Conservation (phyloP, 1,140 invertebrate genomes). For the Acarapis woodi region DNA sequence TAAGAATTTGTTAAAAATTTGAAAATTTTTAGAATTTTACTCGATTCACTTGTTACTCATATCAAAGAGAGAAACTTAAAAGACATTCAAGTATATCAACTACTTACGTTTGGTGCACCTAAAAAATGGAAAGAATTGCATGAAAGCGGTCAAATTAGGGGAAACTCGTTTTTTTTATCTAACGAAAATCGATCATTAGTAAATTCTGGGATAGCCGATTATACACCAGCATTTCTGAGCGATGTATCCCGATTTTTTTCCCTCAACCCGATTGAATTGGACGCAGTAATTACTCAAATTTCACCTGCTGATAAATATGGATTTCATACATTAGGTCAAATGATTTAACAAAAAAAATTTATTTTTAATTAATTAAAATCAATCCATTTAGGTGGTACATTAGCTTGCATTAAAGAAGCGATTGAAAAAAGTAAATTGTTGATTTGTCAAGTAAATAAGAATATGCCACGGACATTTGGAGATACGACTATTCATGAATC, state of each 20-base stretch:
- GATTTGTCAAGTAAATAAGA: conserved; percentile 46
- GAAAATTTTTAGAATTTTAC: too few species aligned
- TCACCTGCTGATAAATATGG: conserved; percentile 64
- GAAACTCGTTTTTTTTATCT: too few species aligned
- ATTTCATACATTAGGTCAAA: conserved; percentile 45
- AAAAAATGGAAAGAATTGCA: too few species aligned
- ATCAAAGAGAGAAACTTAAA: too few species aligned
- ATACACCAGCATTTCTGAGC: conserved; percentile 61
- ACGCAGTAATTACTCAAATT: conserved; percentile 56
- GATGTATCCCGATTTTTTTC: conserved; percentile 70
- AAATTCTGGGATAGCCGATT: conserved; percentile 54
- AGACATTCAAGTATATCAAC: too few species aligned
- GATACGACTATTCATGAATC: conserved; percentile 52
- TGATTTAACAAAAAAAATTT: too few species aligned
- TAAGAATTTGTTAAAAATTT: too few species aligned
- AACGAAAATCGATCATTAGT: conserved; percentile 59
- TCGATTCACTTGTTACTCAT: too few species aligned
- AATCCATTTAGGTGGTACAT: conserved; percentile 76
- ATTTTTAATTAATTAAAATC: too few species aligned
- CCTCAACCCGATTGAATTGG: conserved; percentile 43
- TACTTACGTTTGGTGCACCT: too few species aligned
- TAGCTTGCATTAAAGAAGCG: conserved; percentile 59
- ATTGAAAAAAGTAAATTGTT: conserved; percentile 55
- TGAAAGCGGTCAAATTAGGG: too few species aligned
- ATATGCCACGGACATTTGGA: conserved; percentile 68